A percentile compares a stretch with the other conserved stretches of the same genome.
Evolutionary conservation across 1,140 invertebrate species (phyloP).

Genomic region (Whitmania pigra): DNA sequence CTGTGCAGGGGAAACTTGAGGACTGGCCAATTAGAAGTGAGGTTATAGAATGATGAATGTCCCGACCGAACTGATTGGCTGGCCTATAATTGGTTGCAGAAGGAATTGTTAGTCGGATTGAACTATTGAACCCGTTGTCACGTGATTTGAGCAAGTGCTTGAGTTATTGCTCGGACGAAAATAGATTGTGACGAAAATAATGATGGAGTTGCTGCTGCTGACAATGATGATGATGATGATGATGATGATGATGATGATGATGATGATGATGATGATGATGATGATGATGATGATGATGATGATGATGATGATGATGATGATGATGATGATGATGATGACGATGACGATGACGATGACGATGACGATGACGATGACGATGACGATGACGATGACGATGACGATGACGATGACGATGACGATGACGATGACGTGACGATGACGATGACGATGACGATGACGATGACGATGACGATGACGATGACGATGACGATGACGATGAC

Average conservation of each 20-base stretch:
- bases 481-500: slow-evolving; percentile 1
- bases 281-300: slow-evolving; percentile 11
- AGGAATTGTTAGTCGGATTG: no score
- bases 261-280: slow-evolving; percentile 7
- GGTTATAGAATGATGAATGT: no score
- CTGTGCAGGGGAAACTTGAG: no score
- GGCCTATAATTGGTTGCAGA: no score
- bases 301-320: slow-evolving; percentile 10
- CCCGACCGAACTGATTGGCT: no score
- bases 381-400: slow-evolving; percentile 6
- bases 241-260: slow-evolving; percentile 10
- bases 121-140: no score
- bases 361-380: neutral
- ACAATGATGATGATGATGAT: slow-evolving; percentile 9
- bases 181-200: neutral
- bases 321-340: slow-evolving; percentile 5
- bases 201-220: slow-evolving; percentile 12
- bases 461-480: neutral
- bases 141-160: no score
- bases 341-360: slow-evolving; percentile 3
- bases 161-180: neutral
- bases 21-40: no score
- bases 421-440: neutral
- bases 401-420: neutral
- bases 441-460: slow-evolving; percentile 8